Evolutionary conservation across 2,888 invertebrate species (phyloP).

Genomic region (Gari tellinella): DNA sequence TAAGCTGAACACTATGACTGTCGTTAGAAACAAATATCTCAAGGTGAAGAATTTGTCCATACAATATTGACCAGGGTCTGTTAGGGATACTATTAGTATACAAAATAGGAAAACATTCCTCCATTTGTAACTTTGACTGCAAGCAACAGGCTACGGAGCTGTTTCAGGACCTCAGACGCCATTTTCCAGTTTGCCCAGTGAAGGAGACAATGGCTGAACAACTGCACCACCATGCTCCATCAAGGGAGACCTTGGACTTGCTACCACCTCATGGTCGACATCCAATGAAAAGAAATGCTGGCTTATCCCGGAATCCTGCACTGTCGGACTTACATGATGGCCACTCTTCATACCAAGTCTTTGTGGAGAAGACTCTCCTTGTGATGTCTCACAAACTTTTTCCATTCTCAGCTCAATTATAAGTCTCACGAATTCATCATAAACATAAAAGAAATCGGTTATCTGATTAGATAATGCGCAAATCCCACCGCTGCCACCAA

Average conservation of each 20-base stretch:
- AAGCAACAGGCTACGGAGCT: not conserved
- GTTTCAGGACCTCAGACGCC: no score
- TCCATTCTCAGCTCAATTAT: not conserved
- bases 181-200: no score
- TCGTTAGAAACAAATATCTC: no score
- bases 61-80: not conserved
- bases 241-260: no score
- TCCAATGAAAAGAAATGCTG: no score
- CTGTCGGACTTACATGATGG: not conserved
- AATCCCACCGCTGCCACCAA: constrained; percentile 3
- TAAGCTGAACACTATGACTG: no score
- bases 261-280: no score
- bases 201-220: no score
- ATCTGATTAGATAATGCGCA: not conserved
- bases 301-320: not conserved
- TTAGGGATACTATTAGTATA: not conserved
- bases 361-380: not conserved
- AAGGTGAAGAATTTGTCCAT: no score
- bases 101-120: not conserved
- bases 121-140: constrained; percentile 3
- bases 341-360: not conserved
- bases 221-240: no score
- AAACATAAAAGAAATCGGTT: not conserved
- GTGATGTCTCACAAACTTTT: not conserved
- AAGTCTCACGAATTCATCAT: not conserved